Conservation (phyloP, 2,113 vertebrate genomes). For the Meleagris gallopavo region DNA sequence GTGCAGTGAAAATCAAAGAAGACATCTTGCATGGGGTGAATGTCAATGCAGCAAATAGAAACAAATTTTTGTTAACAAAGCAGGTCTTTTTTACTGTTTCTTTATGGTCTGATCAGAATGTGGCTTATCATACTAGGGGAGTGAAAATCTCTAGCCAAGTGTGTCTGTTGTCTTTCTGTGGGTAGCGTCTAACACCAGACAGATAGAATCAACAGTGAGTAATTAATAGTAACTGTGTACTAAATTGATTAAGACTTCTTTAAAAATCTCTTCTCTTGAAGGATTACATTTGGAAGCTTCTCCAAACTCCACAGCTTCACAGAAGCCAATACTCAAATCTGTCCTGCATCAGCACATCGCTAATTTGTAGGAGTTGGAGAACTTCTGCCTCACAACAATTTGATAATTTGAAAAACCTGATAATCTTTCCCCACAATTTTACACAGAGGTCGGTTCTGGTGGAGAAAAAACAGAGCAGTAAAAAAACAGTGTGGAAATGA, state of each 20-base stretch:
- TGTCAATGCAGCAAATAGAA: not conserved
- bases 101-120: not conserved
- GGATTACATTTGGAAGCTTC: conserved; percentile 9
- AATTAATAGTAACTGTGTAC: not conserved
- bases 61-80: not conserved
- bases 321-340: not conserved
- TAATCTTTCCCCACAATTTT: not conserved
- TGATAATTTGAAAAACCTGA: conserved; percentile 2
- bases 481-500: not conserved
- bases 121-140: not conserved
- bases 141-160: not conserved
- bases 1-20: not conserved
- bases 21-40: accelerated
- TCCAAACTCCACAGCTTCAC: not conserved
- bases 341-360: not conserved
- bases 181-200: not conserved
- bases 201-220: not conserved
- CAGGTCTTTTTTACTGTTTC: not conserved
- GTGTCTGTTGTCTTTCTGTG: not conserved
- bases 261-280: not conserved
- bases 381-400: not conserved
- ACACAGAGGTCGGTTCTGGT: not conserved
- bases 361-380: not conserved
- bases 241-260: not conserved
- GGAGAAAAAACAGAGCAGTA: conserved; percentile 8